phyloP scores from a whole-genome alignment of 2,888 invertebrate genomes.

The Cephus runcator region DNA sequence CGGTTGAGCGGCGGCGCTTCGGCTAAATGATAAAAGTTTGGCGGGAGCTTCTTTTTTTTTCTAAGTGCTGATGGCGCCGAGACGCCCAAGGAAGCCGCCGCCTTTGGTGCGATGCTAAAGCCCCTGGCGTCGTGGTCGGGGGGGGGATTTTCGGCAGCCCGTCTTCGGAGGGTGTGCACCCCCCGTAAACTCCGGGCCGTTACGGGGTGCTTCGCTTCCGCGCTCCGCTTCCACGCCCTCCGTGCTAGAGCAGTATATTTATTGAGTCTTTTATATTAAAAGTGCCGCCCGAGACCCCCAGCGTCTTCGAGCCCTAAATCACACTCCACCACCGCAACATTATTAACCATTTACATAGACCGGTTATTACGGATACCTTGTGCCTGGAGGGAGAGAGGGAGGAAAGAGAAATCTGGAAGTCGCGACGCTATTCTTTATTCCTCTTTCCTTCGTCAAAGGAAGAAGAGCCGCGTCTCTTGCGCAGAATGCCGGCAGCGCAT shows the following conservation, averaged over 20 bases:
- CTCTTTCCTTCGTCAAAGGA: background rate
- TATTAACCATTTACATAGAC: slow-evolving; percentile 45
- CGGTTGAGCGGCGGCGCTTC: slow-evolving; percentile 15
- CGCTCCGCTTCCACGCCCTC: background rate
- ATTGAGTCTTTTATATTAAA: slow-evolving; percentile 51
- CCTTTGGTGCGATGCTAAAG: background rate
- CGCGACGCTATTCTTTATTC: background rate
- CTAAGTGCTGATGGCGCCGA: background rate
- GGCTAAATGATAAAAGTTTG: slow-evolving; percentile 44
- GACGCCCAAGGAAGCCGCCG: background rate
- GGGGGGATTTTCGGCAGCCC: background rate
- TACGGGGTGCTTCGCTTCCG: background rate
- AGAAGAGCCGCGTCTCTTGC: background rate
- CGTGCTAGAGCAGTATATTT: slow-evolving; percentile 35
- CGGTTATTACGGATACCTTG: slow-evolving; percentile 36
- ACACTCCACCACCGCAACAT: slow-evolving; percentile 32
- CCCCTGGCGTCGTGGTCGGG: slow-evolving; percentile 12
- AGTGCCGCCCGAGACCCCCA: slow-evolving; percentile 26
- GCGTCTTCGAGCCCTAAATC: slow-evolving; percentile 29
- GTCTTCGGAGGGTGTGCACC: background rate
- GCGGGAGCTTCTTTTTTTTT: slow-evolving; percentile 19
- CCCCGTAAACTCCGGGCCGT: background rate
- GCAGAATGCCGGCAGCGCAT: background rate
- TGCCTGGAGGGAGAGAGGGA: background rate
- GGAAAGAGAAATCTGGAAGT: background rate